These are phyloP conservation scores for Drosophila sturtevanti DNA, from an alignment of 1,140 invertebrate species.

Conservation along the genomic window DNA sequence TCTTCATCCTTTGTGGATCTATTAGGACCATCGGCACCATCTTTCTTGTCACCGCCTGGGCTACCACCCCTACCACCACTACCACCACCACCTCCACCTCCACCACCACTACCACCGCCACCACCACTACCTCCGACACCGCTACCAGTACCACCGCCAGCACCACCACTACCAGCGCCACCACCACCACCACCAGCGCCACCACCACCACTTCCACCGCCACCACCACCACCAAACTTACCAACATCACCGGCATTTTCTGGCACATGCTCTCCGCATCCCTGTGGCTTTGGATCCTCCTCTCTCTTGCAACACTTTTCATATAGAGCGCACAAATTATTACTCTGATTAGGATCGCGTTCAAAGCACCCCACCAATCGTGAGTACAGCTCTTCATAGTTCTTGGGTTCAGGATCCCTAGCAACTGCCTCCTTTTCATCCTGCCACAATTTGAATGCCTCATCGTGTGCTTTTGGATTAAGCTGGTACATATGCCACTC, in stretches of 20 bases:
- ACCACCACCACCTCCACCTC: background rate
- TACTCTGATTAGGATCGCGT: background rate
- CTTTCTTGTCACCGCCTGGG: background rate
- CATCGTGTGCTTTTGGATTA: background rate
- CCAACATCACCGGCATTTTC: slow-evolving; percentile 12
- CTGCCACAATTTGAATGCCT: slow-evolving; percentile 6
- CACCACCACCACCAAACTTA: slow-evolving; percentile 13
- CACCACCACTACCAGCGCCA: too few relatives aligned
- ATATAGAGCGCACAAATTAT: slow-evolving; percentile 3
- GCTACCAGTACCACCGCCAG: background rate
- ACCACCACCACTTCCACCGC: background rate
- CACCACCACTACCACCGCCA: background rate
- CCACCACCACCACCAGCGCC: background rate
- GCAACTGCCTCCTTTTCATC: background rate
- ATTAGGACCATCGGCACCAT: background rate
- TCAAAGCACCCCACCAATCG: slow-evolving; percentile 44
- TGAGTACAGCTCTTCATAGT: slow-evolving; percentile 60
- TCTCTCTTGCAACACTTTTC: slow-evolving; percentile 38
- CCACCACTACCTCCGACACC: too few relatives aligned
- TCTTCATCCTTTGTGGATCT: background rate
- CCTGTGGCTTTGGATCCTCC: background rate
- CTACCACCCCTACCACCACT: too few relatives aligned
- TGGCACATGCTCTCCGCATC: slow-evolving; percentile 23
- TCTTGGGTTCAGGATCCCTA: slow-evolving; percentile 33
- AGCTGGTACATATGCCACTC: slow-evolving; percentile 37